Percentiles rank a stretch among this genome's conserved stretches.
These are phyloP conservation scores for Atractosteus spatula DNA, from an alignment of 2,113 vertebrate genomes.

Conservation along the genomic window DNA sequence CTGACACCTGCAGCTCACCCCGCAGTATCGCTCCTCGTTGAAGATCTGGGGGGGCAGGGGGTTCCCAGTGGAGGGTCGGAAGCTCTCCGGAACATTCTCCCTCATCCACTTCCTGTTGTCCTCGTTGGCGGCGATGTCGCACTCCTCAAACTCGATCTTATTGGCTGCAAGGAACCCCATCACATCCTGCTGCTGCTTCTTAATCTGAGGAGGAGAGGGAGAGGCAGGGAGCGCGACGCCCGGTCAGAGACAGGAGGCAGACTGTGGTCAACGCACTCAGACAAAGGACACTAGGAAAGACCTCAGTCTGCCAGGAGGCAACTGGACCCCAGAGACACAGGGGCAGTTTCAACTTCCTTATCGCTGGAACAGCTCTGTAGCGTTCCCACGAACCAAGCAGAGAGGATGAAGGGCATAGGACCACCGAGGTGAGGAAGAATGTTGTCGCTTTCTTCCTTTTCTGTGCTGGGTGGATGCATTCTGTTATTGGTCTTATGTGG, in stretches of 20 bases:
- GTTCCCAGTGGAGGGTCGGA: slow-evolving; percentile 79
- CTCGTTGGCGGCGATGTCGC: slow-evolving; percentile 90
- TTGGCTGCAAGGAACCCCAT: slow-evolving; percentile 87
- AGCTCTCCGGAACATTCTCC: slow-evolving; percentile 86
- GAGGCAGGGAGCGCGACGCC: slow-evolving; percentile 3
- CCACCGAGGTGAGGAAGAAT: too few relatives aligned
- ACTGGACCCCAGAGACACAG: too few relatives aligned
- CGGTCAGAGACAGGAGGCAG: slow-evolving; percentile 14
- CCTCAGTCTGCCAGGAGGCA: too few relatives aligned
- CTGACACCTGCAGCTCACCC: slow-evolving; percentile 66
- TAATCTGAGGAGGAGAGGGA: slow-evolving; percentile 71
- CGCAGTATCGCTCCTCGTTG: slow-evolving; percentile 85
- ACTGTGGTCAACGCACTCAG: too few relatives aligned
- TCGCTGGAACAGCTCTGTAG: too few relatives aligned
- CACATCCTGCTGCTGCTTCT: slow-evolving; percentile 96
- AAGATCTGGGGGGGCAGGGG: slow-evolving; percentile 95
- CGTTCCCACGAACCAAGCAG: too few relatives aligned
- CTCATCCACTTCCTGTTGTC: slow-evolving; percentile 95
- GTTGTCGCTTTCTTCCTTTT: too few relatives aligned
- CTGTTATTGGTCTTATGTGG: too few relatives aligned
- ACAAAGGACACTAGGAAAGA: too few relatives aligned
- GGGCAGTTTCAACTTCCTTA: too few relatives aligned
- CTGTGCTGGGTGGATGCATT: too few relatives aligned
- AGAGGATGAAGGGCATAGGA: too few relatives aligned
- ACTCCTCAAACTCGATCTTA: slow-evolving; percentile 92